A percentile compares a stretch with the other conserved stretches of the same genome.
These are phyloP conservation scores for Hydriomena furcata DNA, from an alignment of 2,888 invertebrate genomes.

Conservation along the genomic window DNA sequence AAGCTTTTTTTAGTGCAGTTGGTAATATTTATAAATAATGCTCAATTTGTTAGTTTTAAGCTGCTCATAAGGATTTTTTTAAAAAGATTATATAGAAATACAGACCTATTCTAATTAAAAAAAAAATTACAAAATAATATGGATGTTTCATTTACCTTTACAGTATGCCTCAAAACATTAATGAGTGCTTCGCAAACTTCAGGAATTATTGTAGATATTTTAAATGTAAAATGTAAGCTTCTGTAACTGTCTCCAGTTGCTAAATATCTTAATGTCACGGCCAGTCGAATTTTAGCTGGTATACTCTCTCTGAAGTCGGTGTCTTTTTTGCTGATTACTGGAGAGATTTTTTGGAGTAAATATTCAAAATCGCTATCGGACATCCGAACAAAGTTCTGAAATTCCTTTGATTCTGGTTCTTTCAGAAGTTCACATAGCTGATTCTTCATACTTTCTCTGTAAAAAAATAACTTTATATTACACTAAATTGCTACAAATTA, in stretches of 20 bases:
- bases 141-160: constrained; percentile 9
- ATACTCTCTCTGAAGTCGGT: constrained; percentile 13
- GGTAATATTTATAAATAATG: constrained; percentile 10
- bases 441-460: constrained; percentile 8
- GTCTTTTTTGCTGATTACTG: constrained; percentile 1
- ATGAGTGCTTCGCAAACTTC: constrained; percentile 15
- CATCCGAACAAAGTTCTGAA: constrained; percentile 15
- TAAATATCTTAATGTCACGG: constrained; percentile 11
- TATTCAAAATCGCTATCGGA: constrained; percentile 12
- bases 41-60: constrained; percentile 10
- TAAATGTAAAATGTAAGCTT: constrained; percentile 9
- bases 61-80: constrained; percentile 3
- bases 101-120: constrained; percentile 6
- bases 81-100: not conserved
- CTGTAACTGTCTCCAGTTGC: too few species aligned
- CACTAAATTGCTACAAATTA: constrained; percentile 5
- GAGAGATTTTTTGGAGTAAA: constrained; percentile 3
- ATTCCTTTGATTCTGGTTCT: constrained; percentile 8
- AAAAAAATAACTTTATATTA: constrained; percentile 4
- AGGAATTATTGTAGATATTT: constrained; percentile 13
- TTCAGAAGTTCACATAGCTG: constrained; percentile 8
- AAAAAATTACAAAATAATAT: constrained; percentile 4
- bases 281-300: constrained; percentile 13
- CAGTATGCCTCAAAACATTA: constrained; percentile 15
- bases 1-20: constrained; percentile 22